Base-by-base conservation (phyloP, 2,113 vertebrate genomes). In the Procavia capensis region DNA sequence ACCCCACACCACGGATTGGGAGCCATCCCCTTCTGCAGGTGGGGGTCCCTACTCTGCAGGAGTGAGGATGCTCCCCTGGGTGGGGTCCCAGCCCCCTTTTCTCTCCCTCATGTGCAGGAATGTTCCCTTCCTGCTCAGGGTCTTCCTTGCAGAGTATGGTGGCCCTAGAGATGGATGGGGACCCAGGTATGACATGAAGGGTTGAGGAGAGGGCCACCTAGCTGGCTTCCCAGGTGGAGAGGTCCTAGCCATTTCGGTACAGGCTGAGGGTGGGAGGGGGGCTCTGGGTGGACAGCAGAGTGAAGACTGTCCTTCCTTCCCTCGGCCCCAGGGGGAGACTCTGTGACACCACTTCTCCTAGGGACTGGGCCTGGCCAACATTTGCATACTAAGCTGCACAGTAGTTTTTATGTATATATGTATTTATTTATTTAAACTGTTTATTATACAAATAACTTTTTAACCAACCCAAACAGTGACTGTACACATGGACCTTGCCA, bases 291-390 rank as follows among this genome's bases (percentile, higher is more conserved):
- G 76, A 50, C 64, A 34, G 1, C 41, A n/a, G 31, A 4, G 34
- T 27, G 80, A 75, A 20, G 61, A 22, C 6, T 1, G 10, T 24
- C 25, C 1, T 0, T 7, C 20, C 9, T 0, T 0, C 76, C 13
- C 29, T 19, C 39, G n/a, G 20, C 1, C 31, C 41, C 80, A 2
- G 22, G 6, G 74, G 29, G 47, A 54, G 41, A n/a, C n/a, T 70
- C 78, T 25, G 11, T 75, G 61, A n/a, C 59, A 17, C 41, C 68
- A 16, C 36, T 25, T 74, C 39, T 43, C 36, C 10, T 14, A 34
- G 20, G 63, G 31, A 19, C 5, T 29, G 72, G 14, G 19, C 0
- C 29, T 39, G 8, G 7, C 24, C 3, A n/a, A 54, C 4, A 2
- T 31, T 74, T 43, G 9, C 47, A 2, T 14, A 24, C 54, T 13